A percentile compares a stretch with the other conserved stretches of the same genome.
Evolutionary conservation across 1,140 invertebrate genomes (phyloP).

Genomic region (Chlorops oryzae): DNA sequence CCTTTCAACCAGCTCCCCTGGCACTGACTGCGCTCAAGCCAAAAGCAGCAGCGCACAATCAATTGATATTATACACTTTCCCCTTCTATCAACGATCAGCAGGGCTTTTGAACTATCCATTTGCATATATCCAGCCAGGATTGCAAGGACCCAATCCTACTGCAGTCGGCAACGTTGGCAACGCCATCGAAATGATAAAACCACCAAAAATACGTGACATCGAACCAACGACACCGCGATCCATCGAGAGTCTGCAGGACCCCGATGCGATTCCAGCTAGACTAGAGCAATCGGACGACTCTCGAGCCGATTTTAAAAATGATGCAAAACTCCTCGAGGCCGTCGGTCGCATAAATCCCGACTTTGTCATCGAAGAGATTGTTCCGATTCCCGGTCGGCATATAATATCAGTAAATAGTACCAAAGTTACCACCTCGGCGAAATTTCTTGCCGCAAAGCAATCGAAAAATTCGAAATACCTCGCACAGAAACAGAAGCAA

Average conservation of each 20-base stretch:
- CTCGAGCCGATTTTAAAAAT: conserved; percentile 22
- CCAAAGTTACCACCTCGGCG: background rate
- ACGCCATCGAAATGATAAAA: conserved; percentile 12
- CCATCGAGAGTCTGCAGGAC: conserved; percentile 15
- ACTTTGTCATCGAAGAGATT: conserved; percentile 42
- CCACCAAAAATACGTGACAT: conserved; percentile 9
- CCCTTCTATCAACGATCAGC: too few species aligned
- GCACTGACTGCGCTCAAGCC: too few species aligned
- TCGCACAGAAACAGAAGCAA: background rate
- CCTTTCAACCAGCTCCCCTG: conserved; percentile 17
- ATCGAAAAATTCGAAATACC: too few species aligned
- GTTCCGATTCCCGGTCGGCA: conserved; percentile 31
- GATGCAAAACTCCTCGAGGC: conserved; percentile 29
- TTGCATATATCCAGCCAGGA: background rate
- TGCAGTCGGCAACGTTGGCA: conserved; percentile 18
- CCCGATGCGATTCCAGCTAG: conserved; percentile 20
- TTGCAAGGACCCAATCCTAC: background rate
- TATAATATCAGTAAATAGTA: conserved; percentile 19
- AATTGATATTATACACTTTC: too few species aligned
- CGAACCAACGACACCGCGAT: conserved; percentile 9
- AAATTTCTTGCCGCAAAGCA: background rate
- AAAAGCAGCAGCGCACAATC: too few species aligned
- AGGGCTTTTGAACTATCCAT: too few species aligned
- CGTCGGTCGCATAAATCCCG: conserved; percentile 31
- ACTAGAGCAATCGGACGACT: background rate